phyloP scores from a whole-genome alignment of 1,140 invertebrate species.

The Acromyrmex charruanus region DNA sequence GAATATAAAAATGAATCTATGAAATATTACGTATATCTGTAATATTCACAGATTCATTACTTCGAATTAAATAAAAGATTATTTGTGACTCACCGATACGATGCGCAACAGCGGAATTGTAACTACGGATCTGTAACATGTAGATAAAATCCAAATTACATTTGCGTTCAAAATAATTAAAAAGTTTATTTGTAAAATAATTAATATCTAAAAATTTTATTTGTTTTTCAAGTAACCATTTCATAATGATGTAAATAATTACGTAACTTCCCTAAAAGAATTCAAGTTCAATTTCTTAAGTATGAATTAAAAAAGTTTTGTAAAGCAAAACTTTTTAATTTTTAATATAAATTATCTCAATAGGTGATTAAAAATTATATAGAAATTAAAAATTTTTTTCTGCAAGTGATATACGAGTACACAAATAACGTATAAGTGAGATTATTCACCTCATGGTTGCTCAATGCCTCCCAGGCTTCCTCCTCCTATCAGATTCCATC shows the following conservation, averaged over 20 bases:
- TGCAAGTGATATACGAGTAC: neutral
- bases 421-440: neutral
- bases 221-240: neutral
- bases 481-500: neutral
- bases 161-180: neutral
- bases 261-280: neutral
- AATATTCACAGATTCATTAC: neutral
- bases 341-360: neutral
- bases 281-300: neutral
- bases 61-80: neutral
- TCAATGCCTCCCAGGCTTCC: neutral
- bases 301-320: neutral
- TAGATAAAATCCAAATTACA: neutral
- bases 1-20: too few species aligned
- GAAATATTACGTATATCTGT: too few species aligned
- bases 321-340: neutral
- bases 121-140: neutral
- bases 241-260: neutral
- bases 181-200: too few species aligned
- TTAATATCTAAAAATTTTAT: neutral
- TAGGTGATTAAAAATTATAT: neutral
- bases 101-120: constrained; percentile 1
- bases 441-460: neutral
- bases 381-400: neutral
- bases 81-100: neutral